phyloP scores from a whole-genome alignment of 2,888 invertebrate genomes.

The Hypolimnas misippus region DNA sequence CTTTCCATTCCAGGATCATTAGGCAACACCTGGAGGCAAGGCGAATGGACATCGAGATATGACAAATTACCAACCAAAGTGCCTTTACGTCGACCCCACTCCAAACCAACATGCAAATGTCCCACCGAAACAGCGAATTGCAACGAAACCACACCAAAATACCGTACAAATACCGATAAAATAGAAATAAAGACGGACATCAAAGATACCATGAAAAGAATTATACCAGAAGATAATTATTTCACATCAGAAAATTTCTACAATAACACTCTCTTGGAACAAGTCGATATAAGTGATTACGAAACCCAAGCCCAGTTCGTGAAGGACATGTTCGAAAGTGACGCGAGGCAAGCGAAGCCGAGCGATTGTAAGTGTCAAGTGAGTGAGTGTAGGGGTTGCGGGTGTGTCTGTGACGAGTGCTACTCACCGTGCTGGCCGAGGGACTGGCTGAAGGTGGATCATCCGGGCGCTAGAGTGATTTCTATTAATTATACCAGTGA shows the following conservation, averaged over 20 bases:
- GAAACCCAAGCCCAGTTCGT: constrained; percentile 73
- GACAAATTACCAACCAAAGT: constrained; percentile 62
- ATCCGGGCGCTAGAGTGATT: constrained; percentile 89
- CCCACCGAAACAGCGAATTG: constrained; percentile 36
- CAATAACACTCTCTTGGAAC: constrained; percentile 36
- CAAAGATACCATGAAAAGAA: too few species aligned
- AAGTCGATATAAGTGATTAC: constrained; percentile 63
- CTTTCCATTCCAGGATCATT: constrained; percentile 85
- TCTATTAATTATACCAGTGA: constrained; percentile 93
- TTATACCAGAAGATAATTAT: constrained; percentile 25
- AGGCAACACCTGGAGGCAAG: constrained; percentile 93
- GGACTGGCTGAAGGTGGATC: constrained; percentile 93
- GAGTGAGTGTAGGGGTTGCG: constrained; percentile 65
- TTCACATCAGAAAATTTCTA: constrained; percentile 54
- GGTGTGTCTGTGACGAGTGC: constrained; percentile 72
- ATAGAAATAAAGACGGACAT: constrained; percentile 17
- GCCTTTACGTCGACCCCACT: constrained; percentile 56
- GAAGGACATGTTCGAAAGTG: constrained; percentile 63
- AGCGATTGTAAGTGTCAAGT: constrained; percentile 50
- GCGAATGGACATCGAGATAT: constrained; percentile 84
- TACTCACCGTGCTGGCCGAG: constrained; percentile 91
- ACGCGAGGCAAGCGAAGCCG: constrained; percentile 44
- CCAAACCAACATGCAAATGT: constrained; percentile 54
- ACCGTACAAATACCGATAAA: constrained; percentile 7
- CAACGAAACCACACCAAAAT: neutral